Evolutionary conservation across 2,113 vertebrate genomes (phyloP), one percentile per base, ranked within the genome.

Genomic region (Ellobius talpinus): DNA sequence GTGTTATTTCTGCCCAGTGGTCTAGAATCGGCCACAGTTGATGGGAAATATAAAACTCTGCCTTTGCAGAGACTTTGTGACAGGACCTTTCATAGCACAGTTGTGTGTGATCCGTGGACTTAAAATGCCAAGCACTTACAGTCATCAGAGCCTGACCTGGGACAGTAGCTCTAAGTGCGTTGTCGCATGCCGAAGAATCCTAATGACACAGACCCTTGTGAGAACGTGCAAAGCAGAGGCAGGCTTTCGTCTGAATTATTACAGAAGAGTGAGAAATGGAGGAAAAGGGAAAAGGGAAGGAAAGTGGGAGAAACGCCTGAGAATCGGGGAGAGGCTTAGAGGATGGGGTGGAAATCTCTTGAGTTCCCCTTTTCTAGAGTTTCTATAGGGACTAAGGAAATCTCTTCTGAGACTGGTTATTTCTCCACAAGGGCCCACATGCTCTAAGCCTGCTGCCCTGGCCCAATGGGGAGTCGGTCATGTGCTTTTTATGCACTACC

Each of bases 41-140:
- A 95, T 70, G 47, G 94, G 81, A 73, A 87, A 93, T 52, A 77
- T 39, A 68, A 52, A 90, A 79, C 63, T 78, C 74, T 24, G 74
- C 50, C 70, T 81, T 50, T 29, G 9, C 26, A 31, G 39, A 58
- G 61, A 21, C 7, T 63, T 84, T 63, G 39, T 19, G 26, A 85
- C 13, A 29, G 26, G 8, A 42, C 58, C 58, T 85, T 85, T 63
- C 26, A 42, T 39, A 8, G 39, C 13, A 63, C 82, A 85, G 26
- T 19, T 85, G 45, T 17, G 26, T 2, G 65, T 65, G 39, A 5
- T 42, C 39, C 26, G 21, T 65, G 39, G 61, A 85, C 61, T 61
- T 85, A 29, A 65, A 29, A 65, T 21, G 61, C 82, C 82, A 85
- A 33, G n/a, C 82, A 65, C n/a, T 26, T 42, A 58, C 16, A 9